A percentile compares a stretch with the other conserved stretches of the same genome.
phyloP scores from a whole-genome alignment of 2,888 invertebrate genomes.

The Chorisops tibialis region DNA sequence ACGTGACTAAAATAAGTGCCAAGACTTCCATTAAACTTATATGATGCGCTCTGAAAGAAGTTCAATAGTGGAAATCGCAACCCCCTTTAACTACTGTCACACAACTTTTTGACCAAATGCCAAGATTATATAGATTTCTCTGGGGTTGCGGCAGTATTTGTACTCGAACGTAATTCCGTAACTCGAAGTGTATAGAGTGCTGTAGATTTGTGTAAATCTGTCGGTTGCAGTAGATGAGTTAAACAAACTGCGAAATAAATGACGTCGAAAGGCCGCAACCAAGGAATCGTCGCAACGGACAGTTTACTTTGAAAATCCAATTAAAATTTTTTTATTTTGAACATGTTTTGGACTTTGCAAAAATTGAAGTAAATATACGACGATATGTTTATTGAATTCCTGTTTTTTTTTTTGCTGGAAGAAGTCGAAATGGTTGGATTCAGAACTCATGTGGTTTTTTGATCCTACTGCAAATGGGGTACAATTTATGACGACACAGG shows the following conservation, averaged over 20 bases:
- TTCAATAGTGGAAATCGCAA: neutral
- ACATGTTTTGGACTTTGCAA: no score
- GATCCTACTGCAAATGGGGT: no score
- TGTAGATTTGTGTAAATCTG: neutral
- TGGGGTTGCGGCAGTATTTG: neutral
- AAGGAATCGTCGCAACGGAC: no score
- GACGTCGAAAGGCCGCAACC: no score
- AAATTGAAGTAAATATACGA: no score
- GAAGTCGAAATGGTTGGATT: no score
- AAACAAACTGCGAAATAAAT: neutral
- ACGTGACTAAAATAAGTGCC: constrained; percentile 30
- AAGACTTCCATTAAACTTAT: constrained; percentile 24
- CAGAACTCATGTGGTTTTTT: no score
- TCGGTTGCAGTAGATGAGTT: neutral
- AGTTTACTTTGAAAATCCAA: no score
- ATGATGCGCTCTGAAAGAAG: neutral
- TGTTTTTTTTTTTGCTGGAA: no score
- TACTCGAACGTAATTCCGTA: neutral
- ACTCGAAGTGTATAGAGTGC: neutral
- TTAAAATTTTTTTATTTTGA: no score
- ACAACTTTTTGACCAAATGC: constrained; percentile 11
- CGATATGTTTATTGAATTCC: no score
- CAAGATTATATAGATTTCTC: constrained; percentile 16
- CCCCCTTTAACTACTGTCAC: neutral
- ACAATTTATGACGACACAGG: no score